phyloP scores from a whole-genome alignment of 2,888 invertebrate species.

The Ceratothoa steindachneri region DNA sequence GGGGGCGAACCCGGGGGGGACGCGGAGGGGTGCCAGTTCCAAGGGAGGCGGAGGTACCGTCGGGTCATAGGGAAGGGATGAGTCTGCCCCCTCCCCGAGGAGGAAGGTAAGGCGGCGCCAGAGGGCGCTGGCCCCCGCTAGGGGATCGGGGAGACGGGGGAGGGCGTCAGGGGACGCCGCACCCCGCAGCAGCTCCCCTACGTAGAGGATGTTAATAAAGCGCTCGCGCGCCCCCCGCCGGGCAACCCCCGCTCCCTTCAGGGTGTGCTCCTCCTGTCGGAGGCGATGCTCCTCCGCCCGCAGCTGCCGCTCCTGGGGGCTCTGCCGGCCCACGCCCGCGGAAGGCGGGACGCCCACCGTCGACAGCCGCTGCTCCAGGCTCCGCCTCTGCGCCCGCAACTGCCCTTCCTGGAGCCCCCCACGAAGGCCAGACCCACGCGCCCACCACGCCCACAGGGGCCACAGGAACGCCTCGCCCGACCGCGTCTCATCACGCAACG shows the following conservation, averaged over 20 bases:
- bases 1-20: neutral
- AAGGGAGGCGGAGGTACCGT: neutral
- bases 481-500: neutral
- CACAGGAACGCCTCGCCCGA: neutral
- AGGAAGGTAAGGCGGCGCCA: neutral
- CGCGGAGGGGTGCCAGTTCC: neutral
- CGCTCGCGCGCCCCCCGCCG: neutral
- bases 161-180: neutral
- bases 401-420: neutral
- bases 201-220: neutral
- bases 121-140: neutral
- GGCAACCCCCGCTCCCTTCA: neutral
- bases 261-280: neutral
- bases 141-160: neutral
- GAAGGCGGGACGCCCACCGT: neutral
- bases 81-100: neutral
- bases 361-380: neutral
- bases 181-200: neutral
- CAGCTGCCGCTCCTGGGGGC: neutral
- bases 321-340: too few species aligned
- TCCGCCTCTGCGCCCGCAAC: neutral
- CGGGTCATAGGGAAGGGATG: neutral
- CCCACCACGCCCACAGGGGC: conserved; percentile 3
- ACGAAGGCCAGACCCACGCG: neutral
- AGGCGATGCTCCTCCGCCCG: neutral